phyloP scores from a whole-genome alignment of 2,797 vertebrate genomes.

The Ispidina lecontei region DNA sequence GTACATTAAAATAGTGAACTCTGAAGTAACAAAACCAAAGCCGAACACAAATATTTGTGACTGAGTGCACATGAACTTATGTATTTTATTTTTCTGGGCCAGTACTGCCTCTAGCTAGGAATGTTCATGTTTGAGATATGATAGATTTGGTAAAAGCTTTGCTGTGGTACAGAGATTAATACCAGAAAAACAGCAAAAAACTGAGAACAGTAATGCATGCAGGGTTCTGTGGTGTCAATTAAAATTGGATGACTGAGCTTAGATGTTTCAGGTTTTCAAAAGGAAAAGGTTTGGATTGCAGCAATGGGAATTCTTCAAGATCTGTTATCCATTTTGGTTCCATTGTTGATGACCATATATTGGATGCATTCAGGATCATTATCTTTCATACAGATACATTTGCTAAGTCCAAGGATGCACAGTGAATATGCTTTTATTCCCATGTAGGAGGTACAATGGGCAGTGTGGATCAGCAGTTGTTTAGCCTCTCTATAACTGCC shows the following conservation, averaged over 20 bases:
- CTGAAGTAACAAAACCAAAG: neutral
- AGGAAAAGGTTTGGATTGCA: neutral
- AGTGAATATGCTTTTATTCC: neutral
- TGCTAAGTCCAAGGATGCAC: neutral
- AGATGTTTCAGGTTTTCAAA: neutral
- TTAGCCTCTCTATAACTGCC: neutral
- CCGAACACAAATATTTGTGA: neutral
- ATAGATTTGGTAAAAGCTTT: neutral
- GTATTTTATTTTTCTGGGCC: neutral
- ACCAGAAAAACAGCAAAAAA: neutral
- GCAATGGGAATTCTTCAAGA: neutral
- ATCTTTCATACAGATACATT: neutral
- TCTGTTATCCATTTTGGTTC: neutral
- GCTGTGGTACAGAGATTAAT: neutral
- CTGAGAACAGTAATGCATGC: fast-evolving
- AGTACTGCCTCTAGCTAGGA: neutral
- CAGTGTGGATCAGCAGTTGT: neutral
- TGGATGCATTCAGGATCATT: neutral
- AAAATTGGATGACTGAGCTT: neutral
- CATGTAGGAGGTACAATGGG: fast-evolving
- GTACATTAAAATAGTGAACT: neutral
- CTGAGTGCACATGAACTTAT: neutral
- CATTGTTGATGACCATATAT: neutral
- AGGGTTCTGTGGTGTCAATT: neutral
- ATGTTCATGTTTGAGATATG: neutral